phyloP scores from a whole-genome alignment of 2,888 invertebrate species.

The Perdita meconis region DNA sequence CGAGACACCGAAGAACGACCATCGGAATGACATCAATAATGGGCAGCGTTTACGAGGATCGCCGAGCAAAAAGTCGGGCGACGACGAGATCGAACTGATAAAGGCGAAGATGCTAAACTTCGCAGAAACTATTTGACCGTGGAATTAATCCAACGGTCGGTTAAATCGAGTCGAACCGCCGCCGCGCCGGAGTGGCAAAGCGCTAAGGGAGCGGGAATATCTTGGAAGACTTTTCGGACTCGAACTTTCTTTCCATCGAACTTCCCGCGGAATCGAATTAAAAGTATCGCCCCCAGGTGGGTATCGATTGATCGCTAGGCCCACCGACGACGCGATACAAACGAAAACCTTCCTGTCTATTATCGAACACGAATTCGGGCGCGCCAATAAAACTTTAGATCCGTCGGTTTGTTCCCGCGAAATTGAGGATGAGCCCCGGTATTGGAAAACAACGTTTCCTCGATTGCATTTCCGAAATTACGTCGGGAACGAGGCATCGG shows the following conservation, averaged over 20 bases:
- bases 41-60: conserved; percentile 4
- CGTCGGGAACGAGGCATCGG: neutral
- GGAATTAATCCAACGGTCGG: conserved; percentile 68
- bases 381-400: conserved; percentile 22
- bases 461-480: conserved; percentile 15
- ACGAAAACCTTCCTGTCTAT: conserved; percentile 7
- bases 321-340: neutral
- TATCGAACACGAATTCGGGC: neutral
- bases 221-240: neutral
- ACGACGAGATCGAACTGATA: conserved; percentile 36
- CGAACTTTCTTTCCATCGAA: conserved; percentile 14
- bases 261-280: conserved; percentile 39
- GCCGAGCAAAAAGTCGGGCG: conserved; percentile 49
- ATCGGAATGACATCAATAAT: neutral
- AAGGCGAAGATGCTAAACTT: conserved; percentile 64
- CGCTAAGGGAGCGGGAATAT: neutral
- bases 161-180: conserved; percentile 38
- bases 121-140: conserved; percentile 59
- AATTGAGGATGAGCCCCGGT: neutral
- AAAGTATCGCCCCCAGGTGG: conserved; percentile 11
- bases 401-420: neutral
- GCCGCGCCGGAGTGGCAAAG: neutral
- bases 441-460: neutral
- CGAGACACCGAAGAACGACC: conserved; percentile 37
- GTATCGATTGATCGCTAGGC: conserved; percentile 13